Evolutionary conservation across 2,113 vertebrate species (phyloP).

Genomic region (Mus musculus): DNA sequence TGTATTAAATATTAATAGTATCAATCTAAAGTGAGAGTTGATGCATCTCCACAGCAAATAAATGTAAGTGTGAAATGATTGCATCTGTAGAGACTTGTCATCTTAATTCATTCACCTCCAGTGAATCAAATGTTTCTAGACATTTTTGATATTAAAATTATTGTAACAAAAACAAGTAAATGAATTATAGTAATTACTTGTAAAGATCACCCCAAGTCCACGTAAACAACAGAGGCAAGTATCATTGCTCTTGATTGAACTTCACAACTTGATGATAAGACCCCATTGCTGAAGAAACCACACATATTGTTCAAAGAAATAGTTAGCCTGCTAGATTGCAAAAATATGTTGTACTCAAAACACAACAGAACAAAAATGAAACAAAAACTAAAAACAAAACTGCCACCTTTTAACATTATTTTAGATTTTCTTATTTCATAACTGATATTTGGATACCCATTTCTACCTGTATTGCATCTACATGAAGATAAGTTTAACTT

Average conservation of each 20-base stretch:
- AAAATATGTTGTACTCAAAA: not conserved
- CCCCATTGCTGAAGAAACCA: not conserved
- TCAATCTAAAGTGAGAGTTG: not conserved
- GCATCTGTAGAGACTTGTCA: not conserved
- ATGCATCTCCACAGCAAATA: not conserved
- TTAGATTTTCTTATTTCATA: too few species aligned
- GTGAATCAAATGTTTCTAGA: not conserved
- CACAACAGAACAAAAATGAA: not conserved
- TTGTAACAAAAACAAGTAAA: not conserved
- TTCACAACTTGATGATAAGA: not conserved
- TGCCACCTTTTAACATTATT: not conserved
- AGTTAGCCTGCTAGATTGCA: not conserved
- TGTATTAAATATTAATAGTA: not conserved
- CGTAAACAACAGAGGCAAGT: not conserved
- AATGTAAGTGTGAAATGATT: not conserved
- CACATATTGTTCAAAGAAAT: not conserved
- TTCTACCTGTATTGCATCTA: not conserved
- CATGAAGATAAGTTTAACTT: not conserved
- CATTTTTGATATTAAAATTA: not conserved
- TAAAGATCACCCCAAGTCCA: not conserved
- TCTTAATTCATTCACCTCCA: not conserved
- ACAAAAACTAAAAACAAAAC: not conserved
- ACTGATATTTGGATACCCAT: not conserved
- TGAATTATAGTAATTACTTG: not conserved
- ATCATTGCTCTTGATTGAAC: not conserved